Percentiles rank a stretch among this genome's conserved stretches.
phyloP scores from a whole-genome alignment of 2,113 vertebrate genomes.

The Psilopogon haemacephalus region DNA sequence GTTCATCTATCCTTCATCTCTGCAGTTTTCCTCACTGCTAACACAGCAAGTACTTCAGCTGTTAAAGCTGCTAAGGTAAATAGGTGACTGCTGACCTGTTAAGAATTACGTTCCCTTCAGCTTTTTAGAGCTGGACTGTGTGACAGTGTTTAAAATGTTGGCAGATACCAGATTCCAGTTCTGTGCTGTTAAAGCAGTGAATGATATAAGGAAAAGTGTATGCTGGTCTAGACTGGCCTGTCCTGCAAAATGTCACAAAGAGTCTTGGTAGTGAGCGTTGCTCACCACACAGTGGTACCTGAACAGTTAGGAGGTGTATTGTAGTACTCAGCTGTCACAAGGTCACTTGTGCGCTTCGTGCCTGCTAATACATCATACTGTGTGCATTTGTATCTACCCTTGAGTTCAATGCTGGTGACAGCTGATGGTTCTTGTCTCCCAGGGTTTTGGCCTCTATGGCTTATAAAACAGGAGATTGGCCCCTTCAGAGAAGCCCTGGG shows the following conservation, averaged over 20 bases:
- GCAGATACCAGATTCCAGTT: background rate
- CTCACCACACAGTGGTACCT: background rate
- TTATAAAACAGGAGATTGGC: background rate
- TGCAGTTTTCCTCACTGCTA: background rate
- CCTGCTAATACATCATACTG: accelerated
- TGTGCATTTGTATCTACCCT: background rate
- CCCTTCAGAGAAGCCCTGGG: background rate
- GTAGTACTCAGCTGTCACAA: background rate
- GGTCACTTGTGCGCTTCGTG: background rate
- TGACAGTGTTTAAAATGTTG: background rate
- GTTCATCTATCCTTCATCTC: background rate
- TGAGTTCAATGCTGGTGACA: background rate
- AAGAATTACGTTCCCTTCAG: background rate
- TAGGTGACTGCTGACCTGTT: background rate
- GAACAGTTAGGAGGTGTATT: background rate
- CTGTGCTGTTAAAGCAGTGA: background rate
- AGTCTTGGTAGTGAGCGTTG: accelerated
- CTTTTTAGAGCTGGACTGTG: background rate
- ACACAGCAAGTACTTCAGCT: accelerated
- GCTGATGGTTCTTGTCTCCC: background rate
- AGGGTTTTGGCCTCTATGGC: background rate
- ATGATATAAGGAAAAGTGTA: accelerated
- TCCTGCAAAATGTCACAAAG: background rate
- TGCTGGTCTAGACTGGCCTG: background rate
- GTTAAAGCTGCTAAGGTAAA: background rate